Conservation (phyloP, 2,113 vertebrate species). For the Sorex araneus region DNA sequence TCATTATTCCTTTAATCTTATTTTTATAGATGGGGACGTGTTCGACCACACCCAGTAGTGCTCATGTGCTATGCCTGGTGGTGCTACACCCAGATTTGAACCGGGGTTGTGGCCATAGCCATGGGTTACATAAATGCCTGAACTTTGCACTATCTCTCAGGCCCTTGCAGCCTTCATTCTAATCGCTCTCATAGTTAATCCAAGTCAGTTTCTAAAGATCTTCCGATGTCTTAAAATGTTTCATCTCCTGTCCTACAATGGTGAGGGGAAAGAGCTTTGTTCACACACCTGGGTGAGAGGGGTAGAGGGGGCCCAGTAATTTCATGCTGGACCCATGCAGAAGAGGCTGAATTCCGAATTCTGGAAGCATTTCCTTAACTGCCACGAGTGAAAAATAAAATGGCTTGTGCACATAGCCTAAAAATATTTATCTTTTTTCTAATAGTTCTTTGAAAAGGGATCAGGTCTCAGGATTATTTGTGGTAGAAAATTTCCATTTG, state of each 20-base stretch:
- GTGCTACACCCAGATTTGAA: too few relatives aligned
- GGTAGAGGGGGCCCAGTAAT: background rate
- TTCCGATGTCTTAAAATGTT: background rate
- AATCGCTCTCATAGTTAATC: background rate
- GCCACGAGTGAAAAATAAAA: slow-evolving; percentile 46
- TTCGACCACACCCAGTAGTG: too few relatives aligned
- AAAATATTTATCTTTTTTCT: background rate
- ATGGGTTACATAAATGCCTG: too few relatives aligned
- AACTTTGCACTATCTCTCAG: too few relatives aligned
- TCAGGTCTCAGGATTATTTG: background rate
- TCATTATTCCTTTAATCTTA: background rate
- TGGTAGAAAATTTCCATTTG: slow-evolving; percentile 30
- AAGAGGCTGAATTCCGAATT: background rate
- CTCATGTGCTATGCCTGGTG: too few relatives aligned
- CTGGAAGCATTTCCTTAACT: background rate
- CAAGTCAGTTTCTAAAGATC: background rate
- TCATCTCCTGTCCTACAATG: background rate
- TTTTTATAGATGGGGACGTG: too few relatives aligned
- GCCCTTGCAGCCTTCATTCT: too few relatives aligned
- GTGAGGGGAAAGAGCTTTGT: background rate
- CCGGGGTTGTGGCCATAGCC: too few relatives aligned
- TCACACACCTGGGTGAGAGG: background rate
- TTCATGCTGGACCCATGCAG: background rate
- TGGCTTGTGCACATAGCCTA: background rate
- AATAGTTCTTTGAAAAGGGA: background rate